Conservation (phyloP, 2,888 invertebrate genomes). For the Pheosia gnoma region DNA sequence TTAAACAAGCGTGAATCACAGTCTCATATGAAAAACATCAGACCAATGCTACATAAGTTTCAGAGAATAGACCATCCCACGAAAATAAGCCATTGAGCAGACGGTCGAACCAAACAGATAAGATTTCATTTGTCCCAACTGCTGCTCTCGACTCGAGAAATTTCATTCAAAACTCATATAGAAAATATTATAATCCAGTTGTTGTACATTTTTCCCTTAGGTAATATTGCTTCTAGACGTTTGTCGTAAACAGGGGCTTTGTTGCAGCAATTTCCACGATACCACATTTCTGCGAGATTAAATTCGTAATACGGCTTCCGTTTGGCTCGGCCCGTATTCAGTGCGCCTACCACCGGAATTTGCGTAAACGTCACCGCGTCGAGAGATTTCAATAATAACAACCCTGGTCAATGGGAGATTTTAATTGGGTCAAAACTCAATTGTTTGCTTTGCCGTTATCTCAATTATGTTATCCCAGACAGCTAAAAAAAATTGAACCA, state of each 20-base stretch:
- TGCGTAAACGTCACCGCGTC: conserved; percentile 40
- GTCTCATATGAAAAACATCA: conserved; percentile 15
- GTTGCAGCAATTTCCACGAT: conserved; percentile 76
- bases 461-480: too few relatives aligned
- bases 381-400: conserved; percentile 19
- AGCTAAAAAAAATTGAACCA: too few relatives aligned
- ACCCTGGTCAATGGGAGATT: not conserved
- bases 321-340: conserved; percentile 69
- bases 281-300: conserved; percentile 81
- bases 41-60: conserved; percentile 12
- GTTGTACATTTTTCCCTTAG: conserved; percentile 55
- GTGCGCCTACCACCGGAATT: conserved; percentile 62
- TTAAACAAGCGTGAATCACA: conserved; percentile 10
- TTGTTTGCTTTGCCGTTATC: too few relatives aligned
- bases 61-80: conserved; percentile 7
- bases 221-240: conserved; percentile 58
- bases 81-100: conserved; percentile 20
- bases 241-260: conserved; percentile 74
- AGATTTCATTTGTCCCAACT: conserved; percentile 17
- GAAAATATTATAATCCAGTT: conserved; percentile 52
- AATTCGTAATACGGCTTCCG: conserved; percentile 78
- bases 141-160: conserved; percentile 17
- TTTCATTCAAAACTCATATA: conserved; percentile 40
- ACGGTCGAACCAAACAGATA: conserved; percentile 19
- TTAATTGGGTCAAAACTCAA: not conserved